These are phyloP conservation scores for Drosophila mimetica DNA, from an alignment of 2,888 invertebrate genomes.

Conservation along the genomic window DNA sequence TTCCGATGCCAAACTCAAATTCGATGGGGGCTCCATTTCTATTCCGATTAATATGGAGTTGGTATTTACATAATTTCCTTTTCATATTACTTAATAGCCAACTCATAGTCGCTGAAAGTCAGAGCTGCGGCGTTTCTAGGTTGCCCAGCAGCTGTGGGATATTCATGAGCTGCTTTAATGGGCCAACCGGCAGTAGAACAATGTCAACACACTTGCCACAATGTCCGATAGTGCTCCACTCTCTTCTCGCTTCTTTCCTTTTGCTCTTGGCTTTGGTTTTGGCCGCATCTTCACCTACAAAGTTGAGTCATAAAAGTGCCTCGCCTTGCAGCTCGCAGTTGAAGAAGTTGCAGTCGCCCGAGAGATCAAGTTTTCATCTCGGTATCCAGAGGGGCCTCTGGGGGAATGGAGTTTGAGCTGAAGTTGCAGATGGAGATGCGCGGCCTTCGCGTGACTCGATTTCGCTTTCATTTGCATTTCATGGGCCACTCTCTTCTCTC, in stretches of 20 bases:
- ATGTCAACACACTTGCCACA: constrained; percentile 41
- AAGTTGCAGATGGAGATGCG: constrained; percentile 6
- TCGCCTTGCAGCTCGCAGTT: constrained; percentile 6
- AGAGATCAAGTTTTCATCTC: constrained; percentile 46
- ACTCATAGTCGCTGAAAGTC: constrained; percentile 1
- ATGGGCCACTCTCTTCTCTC: constrained; percentile 40
- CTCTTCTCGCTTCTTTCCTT: background rate
- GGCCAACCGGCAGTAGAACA: constrained; percentile 27
- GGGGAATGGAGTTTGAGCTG: background rate
- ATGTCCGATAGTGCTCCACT: constrained; percentile 24
- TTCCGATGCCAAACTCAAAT: background rate
- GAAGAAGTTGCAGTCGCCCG: constrained; percentile 18
- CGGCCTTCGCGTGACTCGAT: constrained; percentile 59
- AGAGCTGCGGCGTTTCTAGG: constrained; percentile 5
- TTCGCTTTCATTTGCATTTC: constrained; percentile 77
- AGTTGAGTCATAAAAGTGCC: constrained; percentile 58
- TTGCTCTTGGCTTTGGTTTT: background rate
- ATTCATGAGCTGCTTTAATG: constrained; percentile 22
- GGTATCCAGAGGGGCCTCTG: background rate
- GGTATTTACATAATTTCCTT: constrained; percentile 19
- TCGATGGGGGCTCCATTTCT: constrained; percentile 2
- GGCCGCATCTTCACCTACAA: too few relatives aligned
- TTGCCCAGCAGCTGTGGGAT: constrained; percentile 8
- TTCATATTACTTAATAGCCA: constrained; percentile 13
- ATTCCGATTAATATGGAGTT: constrained; percentile 1